A percentile compares a stretch with the other conserved stretches of the same genome.
Conservation (phyloP, 2,797 vertebrate species). For the Macropodus opercularis region DNA sequence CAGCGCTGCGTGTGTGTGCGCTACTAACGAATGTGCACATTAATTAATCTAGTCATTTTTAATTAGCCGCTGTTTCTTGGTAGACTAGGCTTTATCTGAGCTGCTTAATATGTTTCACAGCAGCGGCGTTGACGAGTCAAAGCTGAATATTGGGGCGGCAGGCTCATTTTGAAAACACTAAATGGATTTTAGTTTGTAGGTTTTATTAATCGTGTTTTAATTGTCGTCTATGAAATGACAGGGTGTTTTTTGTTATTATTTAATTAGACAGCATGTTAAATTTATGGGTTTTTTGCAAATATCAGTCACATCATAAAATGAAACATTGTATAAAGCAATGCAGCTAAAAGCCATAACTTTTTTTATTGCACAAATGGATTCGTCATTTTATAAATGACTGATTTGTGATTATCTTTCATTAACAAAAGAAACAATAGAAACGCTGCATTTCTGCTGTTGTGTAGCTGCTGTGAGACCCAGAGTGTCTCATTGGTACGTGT, state of each 20-base stretch:
- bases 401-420: background rate
- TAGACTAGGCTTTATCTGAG: slow-evolving; percentile 68
- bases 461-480: background rate
- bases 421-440: background rate
- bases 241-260: slow-evolving; percentile 14
- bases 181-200: slow-evolving; percentile 63
- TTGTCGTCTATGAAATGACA: slow-evolving; percentile 36
- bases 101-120: slow-evolving; percentile 66
- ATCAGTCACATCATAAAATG: background rate
- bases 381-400: background rate
- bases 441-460: background rate
- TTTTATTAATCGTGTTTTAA: slow-evolving; percentile 59
- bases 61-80: slow-evolving; percentile 74
- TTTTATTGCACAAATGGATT: background rate
- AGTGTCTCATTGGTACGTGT: background rate
- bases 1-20: slow-evolving; percentile 28
- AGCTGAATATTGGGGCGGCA: slow-evolving; percentile 48
- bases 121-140: slow-evolving; percentile 39
- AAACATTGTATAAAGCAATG: background rate
- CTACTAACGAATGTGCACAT: slow-evolving; percentile 72
- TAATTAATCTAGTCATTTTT: slow-evolving; percentile 80
- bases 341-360: background rate
- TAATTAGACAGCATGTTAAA: slow-evolving; percentile 24
- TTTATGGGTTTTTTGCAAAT: slow-evolving; percentile 15
- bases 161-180: slow-evolving; percentile 57